Conservation (phyloP, 2,113 vertebrate genomes). For the Corapipo altera region DNA sequence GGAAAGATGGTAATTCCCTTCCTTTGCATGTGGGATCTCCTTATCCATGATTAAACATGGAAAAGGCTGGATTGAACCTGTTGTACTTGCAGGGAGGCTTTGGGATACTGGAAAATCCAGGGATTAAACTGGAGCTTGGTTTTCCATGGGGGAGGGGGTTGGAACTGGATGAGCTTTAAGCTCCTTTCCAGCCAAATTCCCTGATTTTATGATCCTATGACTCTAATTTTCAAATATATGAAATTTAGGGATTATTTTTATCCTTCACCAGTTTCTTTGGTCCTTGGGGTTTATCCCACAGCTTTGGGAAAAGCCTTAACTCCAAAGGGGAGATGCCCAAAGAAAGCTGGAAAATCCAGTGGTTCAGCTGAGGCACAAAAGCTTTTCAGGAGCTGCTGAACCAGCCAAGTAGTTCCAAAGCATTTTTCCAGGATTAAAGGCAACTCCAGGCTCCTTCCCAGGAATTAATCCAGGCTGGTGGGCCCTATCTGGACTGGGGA, state of each 20-base stretch:
- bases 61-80: neutral
- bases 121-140: neutral
- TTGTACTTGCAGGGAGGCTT: neutral
- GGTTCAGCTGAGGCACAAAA: neutral
- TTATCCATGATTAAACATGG: accelerated
- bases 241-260: neutral
- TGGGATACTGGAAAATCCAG: neutral
- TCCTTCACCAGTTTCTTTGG: neutral
- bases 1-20: neutral
- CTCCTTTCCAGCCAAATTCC: neutral
- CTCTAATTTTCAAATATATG: neutral
- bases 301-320: neutral
- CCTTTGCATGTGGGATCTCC: neutral
- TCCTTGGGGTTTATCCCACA: neutral
- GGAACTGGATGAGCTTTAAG: too few species aligned
- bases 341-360: neutral
- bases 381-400: neutral
- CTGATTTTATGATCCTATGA: neutral
- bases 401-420: neutral
- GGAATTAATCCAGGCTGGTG: neutral
- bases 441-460: neutral
- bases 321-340: neutral
- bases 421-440: neutral
- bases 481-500: neutral
- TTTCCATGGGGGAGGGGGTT: neutral